Base-by-base conservation (phyloP, 2,797 vertebrate species). In the Arctocebus calabarensis region DNA sequence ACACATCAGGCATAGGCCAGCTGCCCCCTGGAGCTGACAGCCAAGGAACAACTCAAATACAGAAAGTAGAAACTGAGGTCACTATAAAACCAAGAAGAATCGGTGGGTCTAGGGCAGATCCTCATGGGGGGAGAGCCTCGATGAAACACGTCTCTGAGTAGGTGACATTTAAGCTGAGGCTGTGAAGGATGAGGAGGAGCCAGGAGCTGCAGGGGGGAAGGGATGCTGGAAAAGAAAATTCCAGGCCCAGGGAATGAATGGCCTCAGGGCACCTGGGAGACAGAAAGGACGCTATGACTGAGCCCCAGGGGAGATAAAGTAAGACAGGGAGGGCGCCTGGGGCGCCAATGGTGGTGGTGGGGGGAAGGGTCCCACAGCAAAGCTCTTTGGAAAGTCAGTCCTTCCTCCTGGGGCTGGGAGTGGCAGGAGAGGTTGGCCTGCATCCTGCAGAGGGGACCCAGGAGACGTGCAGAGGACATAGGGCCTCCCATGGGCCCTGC, bases 1-100 rank as follows among this genome's bases (percentile, higher is more conserved):
- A 85, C 5, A 5, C 3, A 11, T 27, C 29, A 25, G 25, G 23
- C 40, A 23, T 0, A 0, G n/a, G 0, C n/a, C 32, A n/a, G 9
- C 73, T 59, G 59, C 61, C 66, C 7, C 59, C 79, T 6, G 7
- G 23, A 6, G 66, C 73, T 2, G 10, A 55, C 5, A 11, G 83
- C 16, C n/a, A 74, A 57, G 4, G 37, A 48, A 29, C 1, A 55
- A 27, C 6, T 62, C 16, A 7, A 10, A 40, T 1, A 37, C 17
- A 55, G 73, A 32, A n/a, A 52, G 13, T 34, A 45, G 62, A 81
- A 43, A 40, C 13, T 2, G 43, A 37, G 55, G 59, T 57, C 29
- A n/a, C 7, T 7, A 52, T 66, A 77, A n/a, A 7, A 7, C 27
- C 2, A 4, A 57, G 48, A 45, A 17, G 40, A 20, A 29, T 3